A percentile compares a stretch with the other conserved stretches of the same genome.
Conservation (phyloP, 64 coral and sea anemone genomes). For the Stichodactyla helianthus region DNA sequence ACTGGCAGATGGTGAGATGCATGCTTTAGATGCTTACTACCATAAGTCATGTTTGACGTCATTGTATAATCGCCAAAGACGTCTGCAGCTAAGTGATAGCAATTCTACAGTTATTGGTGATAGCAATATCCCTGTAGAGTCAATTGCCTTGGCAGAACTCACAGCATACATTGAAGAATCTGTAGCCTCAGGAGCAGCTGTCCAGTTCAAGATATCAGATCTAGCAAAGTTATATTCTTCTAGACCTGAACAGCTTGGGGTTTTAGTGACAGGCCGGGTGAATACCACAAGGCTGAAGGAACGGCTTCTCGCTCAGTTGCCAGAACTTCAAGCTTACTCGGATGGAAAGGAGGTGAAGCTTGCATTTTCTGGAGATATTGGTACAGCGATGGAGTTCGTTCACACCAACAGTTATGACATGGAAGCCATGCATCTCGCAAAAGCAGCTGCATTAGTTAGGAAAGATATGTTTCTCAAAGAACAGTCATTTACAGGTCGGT, state of each 20-base stretch:
- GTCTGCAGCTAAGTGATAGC: not conserved
- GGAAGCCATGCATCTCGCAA: slow-evolving; percentile 43
- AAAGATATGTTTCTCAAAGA: slow-evolving; percentile 33
- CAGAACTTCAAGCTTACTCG: not conserved
- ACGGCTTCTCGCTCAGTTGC: not conserved
- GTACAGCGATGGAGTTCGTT: not conserved
- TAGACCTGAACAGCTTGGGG: slow-evolving; percentile 13
- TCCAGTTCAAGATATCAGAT: slow-evolving; percentile 8
- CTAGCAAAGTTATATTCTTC: slow-evolving; percentile 29
- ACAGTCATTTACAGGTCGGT: slow-evolving; percentile 16
- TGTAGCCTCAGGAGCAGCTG: not conserved
- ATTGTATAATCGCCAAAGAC: not conserved
- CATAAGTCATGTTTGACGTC: slow-evolving; percentile 14
- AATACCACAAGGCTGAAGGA: slow-evolving; percentile 31
- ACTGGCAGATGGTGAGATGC: slow-evolving; percentile 20
- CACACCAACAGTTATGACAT: slow-evolving; percentile 17
- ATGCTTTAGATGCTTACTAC: slow-evolving; percentile 7
- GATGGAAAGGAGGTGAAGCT: not conserved
- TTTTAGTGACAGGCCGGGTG: not conserved
- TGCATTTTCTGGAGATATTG: not conserved
- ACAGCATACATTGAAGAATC: not conserved
- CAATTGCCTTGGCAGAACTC: not conserved
- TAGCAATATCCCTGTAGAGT: slow-evolving; percentile 10
- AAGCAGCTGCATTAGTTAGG: slow-evolving; percentile 38
- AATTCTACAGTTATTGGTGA: not conserved